Evolutionary conservation across 2,797 vertebrate species (phyloP), one percentile per base, ranked within the genome.

Genomic region (Helicolenus hilgendorfi): DNA sequence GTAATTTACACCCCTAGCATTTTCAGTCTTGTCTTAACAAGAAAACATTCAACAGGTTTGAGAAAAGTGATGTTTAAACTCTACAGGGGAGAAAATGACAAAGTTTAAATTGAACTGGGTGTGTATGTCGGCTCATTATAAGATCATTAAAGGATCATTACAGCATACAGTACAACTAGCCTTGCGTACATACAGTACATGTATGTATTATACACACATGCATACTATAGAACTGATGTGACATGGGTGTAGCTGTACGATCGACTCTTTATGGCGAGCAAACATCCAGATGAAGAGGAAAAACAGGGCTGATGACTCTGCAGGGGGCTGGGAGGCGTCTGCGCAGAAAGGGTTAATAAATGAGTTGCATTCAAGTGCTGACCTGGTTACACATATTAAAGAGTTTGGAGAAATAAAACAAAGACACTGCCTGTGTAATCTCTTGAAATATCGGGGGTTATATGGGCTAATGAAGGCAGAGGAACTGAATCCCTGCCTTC

Each of bases 341-440:
- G 35, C 20, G 64, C 18, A 36, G 68, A 84, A 45, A 36, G 27
- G 62, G 49, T 70, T 78, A 59, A 4, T 22, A 45, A 82, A 86
- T 56, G 83, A 85, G 29, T 31, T 45, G 29, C 72, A 81, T 82
- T 82, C 53, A 85, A 75, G 72, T 15, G 14, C 62, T 93, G 91
- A 91, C 92, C 91, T 75, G 77, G 74, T 86, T 89, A 49, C 82
- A 85, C 67, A 83, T 77, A 81, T 72, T 58, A 72, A 4, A 82
- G 24, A 56, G 63, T 67, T 7, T 80, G 33, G 59, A 15, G 62
- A 41, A 56, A 78, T 7, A 35, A 84, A 82, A 81, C 69, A 82
- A 85, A 65, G 74, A 84, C 15, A 33, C 5, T 31, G 59, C 11
- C 0, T 72, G 55, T 68, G 45, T 53, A n/a, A 41, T 67, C 22